Evolutionary conservation across 30 jellyfish, hydroid and myxozoan genomes (phyloP).

Genomic region (Mastigias papua): DNA sequence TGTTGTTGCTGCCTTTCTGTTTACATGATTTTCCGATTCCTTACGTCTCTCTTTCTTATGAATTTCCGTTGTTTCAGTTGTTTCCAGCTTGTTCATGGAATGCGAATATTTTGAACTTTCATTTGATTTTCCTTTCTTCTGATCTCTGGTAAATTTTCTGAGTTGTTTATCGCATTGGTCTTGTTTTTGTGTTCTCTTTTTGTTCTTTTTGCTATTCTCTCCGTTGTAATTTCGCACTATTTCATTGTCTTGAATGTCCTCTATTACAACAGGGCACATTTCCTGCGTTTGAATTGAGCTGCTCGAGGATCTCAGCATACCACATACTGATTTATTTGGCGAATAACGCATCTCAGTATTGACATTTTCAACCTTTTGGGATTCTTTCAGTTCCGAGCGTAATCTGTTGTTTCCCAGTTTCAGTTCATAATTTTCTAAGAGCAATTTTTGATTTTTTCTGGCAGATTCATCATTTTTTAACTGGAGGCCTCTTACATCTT

Average conservation of each 20-base stretch:
- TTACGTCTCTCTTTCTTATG: not conserved
- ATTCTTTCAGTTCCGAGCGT: not conserved
- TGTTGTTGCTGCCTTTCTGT: not conserved
- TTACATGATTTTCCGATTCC: not conserved
- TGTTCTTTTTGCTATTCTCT: conserved; percentile 3
- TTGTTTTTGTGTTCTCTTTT: not conserved
- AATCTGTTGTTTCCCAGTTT: not conserved
- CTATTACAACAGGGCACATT: not conserved
- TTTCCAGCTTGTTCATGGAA: not conserved
- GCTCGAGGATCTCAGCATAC: not conserved
- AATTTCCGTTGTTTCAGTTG: not conserved
- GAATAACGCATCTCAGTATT: not conserved
- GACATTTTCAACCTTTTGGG: not conserved
- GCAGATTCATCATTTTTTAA: not conserved
- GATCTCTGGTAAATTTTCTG: conserved; percentile 4
- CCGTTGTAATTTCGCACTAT: conserved; percentile 4
- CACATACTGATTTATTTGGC: not conserved
- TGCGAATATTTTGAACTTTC: not conserved
- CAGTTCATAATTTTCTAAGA: not conserved
- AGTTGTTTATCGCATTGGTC: conserved; percentile 5
- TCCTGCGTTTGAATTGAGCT: not conserved
- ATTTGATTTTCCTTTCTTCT: not conserved
- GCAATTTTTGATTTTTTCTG: not conserved
- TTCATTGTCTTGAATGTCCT: conserved; percentile 4
- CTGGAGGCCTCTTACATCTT: not conserved